phyloP scores from a whole-genome alignment of 2,888 invertebrate species.

The Macrophya annulata region DNA sequence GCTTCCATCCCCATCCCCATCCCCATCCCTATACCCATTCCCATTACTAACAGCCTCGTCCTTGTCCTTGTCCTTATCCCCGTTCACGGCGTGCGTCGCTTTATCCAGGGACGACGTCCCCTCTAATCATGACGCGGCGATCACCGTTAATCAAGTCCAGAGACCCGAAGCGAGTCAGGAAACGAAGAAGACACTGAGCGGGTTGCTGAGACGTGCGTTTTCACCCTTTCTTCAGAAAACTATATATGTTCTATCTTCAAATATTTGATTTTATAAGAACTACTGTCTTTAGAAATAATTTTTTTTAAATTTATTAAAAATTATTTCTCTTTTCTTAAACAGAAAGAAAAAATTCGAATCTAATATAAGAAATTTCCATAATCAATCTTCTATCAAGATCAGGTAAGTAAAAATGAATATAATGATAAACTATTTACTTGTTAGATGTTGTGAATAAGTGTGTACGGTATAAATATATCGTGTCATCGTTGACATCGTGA shows the following conservation, averaged over 20 bases:
- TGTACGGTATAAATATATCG: neutral
- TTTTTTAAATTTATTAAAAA: too few relatives aligned
- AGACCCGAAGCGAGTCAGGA: conserved; percentile 16
- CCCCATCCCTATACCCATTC: neutral
- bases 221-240: conserved; percentile 1
- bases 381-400: too few relatives aligned
- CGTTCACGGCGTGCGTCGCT: conserved; percentile 39
- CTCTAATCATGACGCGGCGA: conserved; percentile 46
- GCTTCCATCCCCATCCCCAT: conserved; percentile 21
- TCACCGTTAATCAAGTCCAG: conserved; percentile 48
- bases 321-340: too few relatives aligned
- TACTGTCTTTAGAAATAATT: neutral
- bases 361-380: too few relatives aligned
- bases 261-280: neutral
- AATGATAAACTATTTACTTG: neutral
- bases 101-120: conserved; percentile 26
- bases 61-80: conserved; percentile 22
- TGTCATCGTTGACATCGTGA: conserved; percentile 37
- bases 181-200: neutral
- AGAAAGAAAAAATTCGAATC: too few relatives aligned
- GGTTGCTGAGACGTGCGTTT: neutral
- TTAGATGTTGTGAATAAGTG: neutral
- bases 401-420: neutral
- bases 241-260: too few relatives aligned
- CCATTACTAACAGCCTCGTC: conserved; percentile 5